These are phyloP conservation scores for Sitobion miscanthi DNA, from an alignment of 1,140 invertebrate species.

Conservation along the genomic window DNA sequence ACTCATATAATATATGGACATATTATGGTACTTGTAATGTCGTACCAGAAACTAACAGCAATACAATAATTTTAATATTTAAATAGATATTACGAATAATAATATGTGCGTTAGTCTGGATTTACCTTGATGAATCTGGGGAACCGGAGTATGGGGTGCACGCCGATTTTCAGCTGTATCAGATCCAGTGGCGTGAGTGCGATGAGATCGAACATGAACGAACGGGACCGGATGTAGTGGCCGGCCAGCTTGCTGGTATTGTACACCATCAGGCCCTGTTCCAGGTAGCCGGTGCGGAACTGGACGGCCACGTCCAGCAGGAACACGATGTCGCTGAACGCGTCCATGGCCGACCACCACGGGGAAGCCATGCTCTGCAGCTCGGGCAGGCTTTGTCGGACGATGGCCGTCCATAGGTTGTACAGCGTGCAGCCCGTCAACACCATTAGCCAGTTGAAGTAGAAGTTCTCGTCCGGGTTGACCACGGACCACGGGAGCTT, in stretches of 20 bases:
- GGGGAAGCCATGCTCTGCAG: constrained; percentile 75
- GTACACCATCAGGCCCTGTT: constrained; percentile 79
- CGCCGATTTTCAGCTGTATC: constrained; percentile 79
- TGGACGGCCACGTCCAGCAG: constrained; percentile 87
- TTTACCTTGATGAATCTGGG: constrained; percentile 80
- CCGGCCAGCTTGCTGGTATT: constrained; percentile 86
- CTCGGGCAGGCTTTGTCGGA: constrained; percentile 91
- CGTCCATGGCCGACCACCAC: constrained; percentile 83
- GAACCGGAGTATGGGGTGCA: constrained; percentile 81
- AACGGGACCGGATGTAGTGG: constrained; percentile 85
- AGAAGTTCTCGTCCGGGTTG: constrained; percentile 94
- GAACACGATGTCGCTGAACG: constrained; percentile 85
- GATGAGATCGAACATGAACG: constrained; percentile 85
- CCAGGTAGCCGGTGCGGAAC: constrained; percentile 92
- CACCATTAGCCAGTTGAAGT: constrained; percentile 93
- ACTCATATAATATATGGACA: neutral
- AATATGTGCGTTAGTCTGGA: neutral
- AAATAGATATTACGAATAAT: neutral
- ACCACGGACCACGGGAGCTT: constrained; percentile 82
- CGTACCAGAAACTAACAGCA: neutral
- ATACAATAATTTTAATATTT: neutral
- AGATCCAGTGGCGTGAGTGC: constrained; percentile 87
- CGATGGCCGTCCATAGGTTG: constrained; percentile 94
- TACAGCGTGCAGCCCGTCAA: constrained; percentile 89
- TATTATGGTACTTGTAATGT: neutral